Percentiles rank a stretch among this genome's conserved stretches.
These are phyloP conservation scores for Cheilosia scutellata DNA, from an alignment of 2,888 invertebrate genomes.

Conservation along the genomic window DNA sequence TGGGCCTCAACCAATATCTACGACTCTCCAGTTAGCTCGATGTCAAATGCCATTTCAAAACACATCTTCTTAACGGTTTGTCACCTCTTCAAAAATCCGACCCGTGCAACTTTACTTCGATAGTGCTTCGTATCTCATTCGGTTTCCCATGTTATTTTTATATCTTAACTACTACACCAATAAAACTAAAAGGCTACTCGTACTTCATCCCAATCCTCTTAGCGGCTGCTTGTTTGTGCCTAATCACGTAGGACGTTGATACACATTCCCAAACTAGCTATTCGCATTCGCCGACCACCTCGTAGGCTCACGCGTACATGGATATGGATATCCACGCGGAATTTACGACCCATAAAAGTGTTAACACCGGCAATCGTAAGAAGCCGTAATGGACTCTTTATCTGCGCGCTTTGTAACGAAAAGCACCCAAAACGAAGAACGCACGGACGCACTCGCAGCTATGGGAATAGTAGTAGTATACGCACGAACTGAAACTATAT, in stretches of 20 bases:
- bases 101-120: too few species aligned
- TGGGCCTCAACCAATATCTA: too few species aligned
- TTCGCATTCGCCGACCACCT: not conserved
- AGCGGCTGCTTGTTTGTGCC: slow-evolving; percentile 29
- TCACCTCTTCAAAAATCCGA: too few species aligned
- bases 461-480: slow-evolving; percentile 1
- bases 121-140: too few species aligned
- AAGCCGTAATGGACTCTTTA: slow-evolving; percentile 68
- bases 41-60: too few species aligned
- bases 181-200: slow-evolving; percentile 57
- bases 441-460: not conserved
- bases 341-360: slow-evolving; percentile 73
- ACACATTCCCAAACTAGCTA: slow-evolving; percentile 33
- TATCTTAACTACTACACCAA: not conserved
- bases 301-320: not conserved
- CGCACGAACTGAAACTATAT: slow-evolving; percentile 22
- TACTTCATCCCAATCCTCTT: slow-evolving; percentile 31
- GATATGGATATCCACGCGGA: slow-evolving; percentile 33
- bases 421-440: not conserved
- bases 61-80: too few species aligned
- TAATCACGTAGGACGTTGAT: slow-evolving; percentile 69
- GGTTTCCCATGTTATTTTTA: too few species aligned
- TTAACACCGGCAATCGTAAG: slow-evolving; percentile 69
- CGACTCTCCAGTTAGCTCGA: too few species aligned
- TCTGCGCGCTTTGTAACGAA: slow-evolving; percentile 6